phyloP scores from a whole-genome alignment of 2,797 vertebrate genomes.

The Rhincodon typus region DNA sequence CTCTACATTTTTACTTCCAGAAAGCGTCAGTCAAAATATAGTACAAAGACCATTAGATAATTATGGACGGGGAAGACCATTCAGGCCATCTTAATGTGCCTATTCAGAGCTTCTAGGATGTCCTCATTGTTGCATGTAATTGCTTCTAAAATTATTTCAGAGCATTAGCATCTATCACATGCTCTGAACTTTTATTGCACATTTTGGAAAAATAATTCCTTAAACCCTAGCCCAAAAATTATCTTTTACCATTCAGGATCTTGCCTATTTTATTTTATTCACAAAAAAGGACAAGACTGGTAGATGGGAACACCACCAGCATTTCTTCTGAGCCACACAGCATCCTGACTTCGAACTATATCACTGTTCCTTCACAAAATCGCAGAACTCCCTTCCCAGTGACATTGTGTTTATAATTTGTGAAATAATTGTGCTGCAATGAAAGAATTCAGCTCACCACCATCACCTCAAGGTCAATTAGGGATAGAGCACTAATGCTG shows the following conservation, averaged over 20 bases:
- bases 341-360: not conserved
- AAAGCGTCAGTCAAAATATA: not conserved
- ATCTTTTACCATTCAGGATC: not conserved
- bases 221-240: not conserved
- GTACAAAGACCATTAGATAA: not conserved
- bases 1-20: no score
- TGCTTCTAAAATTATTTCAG: not conserved
- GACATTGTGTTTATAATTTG: no score
- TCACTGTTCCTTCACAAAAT: no score
- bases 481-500: no score
- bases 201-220: not conserved
- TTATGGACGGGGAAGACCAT: not conserved
- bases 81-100: not conserved
- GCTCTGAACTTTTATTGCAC: not conserved
- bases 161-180: not conserved
- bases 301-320: not conserved
- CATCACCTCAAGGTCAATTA: not conserved
- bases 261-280: not conserved
- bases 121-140: not conserved
- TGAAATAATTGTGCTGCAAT: no score
- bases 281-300: not conserved
- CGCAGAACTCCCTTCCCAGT: not conserved
- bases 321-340: not conserved
- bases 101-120: not conserved
- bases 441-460: no score